Evolutionary conservation across 2,797 vertebrate genomes (phyloP).

Genomic region (Trachurus trachurus): DNA sequence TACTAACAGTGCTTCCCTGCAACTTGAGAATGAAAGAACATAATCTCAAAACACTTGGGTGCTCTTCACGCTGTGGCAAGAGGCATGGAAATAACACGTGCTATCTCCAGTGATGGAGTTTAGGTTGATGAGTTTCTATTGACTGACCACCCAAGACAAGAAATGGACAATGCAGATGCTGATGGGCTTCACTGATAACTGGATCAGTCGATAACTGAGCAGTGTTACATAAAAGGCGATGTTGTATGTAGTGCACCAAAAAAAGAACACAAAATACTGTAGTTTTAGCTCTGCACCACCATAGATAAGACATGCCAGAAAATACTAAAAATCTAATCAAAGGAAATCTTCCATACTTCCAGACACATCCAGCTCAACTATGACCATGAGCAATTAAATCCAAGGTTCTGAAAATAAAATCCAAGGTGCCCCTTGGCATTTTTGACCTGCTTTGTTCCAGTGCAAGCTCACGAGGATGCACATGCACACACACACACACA

Average conservation of each 20-base stretch:
- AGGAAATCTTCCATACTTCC: background rate
- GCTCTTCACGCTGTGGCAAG: background rate
- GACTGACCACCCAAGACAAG: slow-evolving; percentile 3
- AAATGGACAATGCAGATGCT: slow-evolving; percentile 10
- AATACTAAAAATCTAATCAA: background rate
- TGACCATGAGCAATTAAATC: background rate
- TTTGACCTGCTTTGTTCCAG: background rate
- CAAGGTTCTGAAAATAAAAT: too few species aligned
- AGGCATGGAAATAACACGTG: background rate
- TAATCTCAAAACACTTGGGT: background rate
- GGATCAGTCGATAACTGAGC: background rate
- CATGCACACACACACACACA: background rate
- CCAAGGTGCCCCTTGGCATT: background rate
- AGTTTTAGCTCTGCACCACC: too few species aligned
- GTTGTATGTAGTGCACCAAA: background rate
- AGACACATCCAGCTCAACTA: background rate
- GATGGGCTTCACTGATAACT: background rate
- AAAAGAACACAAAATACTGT: background rate
- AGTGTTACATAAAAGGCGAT: background rate
- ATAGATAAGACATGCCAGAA: too few species aligned
- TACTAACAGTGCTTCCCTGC: background rate
- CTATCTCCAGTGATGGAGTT: background rate
- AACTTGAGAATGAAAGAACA: slow-evolving; percentile 1
- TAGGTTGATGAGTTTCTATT: slow-evolving; percentile 15
- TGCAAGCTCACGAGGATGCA: background rate